phyloP scores from a whole-genome alignment of 1,140 invertebrate species.

The Drosophila kepulauana region DNA sequence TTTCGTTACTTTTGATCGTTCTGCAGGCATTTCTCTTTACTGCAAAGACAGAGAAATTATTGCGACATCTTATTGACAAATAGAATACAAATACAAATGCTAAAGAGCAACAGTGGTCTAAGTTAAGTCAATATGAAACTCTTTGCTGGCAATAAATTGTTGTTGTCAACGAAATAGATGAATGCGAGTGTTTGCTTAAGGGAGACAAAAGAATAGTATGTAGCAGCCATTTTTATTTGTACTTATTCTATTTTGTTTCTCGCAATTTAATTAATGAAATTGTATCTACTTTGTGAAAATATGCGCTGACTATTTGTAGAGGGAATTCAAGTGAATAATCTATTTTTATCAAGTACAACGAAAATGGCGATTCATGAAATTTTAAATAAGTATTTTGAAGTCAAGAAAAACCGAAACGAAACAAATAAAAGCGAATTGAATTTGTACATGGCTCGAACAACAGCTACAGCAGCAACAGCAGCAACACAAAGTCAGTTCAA shows the following conservation, averaged over 20 bases:
- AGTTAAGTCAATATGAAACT: background rate
- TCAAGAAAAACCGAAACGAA: slow-evolving; percentile 18
- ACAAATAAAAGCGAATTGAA: slow-evolving; percentile 48
- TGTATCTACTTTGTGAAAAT: background rate
- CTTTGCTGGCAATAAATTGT: no score
- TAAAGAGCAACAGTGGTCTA: background rate
- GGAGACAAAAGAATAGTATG: no score
- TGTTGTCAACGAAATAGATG: no score
- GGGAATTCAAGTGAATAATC: slow-evolving; percentile 16
- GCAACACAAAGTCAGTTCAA: slow-evolving; percentile 22
- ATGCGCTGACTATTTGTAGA: slow-evolving; percentile 7
- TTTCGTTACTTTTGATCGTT: background rate
- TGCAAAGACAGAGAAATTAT: no score
- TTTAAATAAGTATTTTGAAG: slow-evolving; percentile 27
- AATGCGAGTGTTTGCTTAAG: no score
- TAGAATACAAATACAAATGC: background rate
- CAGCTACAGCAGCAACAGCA: background rate
- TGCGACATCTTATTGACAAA: no score
- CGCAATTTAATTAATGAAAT: background rate
- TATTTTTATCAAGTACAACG: slow-evolving; percentile 13
- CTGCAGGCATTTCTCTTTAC: no score
- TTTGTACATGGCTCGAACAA: slow-evolving; percentile 22
- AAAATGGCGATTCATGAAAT: slow-evolving; percentile 28
- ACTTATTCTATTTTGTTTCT: background rate
- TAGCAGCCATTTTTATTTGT: background rate